These are phyloP conservation scores for Fratercula arctica DNA, from an alignment of 2,797 vertebrate genomes.

Conservation along the genomic window DNA sequence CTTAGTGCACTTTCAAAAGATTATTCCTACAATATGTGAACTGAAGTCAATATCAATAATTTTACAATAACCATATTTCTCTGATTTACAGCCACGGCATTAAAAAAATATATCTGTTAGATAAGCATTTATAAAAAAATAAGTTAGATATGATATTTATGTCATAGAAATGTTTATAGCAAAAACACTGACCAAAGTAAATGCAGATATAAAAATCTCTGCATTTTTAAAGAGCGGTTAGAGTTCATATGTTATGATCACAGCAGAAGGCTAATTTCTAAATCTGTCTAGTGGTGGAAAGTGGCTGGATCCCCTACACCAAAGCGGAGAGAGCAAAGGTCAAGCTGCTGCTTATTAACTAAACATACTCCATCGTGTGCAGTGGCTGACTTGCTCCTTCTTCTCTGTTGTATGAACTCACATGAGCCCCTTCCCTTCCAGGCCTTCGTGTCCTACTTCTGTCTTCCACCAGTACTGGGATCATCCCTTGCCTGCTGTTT, in stretches of 20 bases:
- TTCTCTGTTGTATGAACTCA: background rate
- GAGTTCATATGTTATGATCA: background rate
- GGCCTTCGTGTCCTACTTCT: background rate
- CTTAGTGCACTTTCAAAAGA: background rate
- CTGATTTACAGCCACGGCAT: background rate
- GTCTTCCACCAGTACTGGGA: background rate
- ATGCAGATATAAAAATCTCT: background rate
- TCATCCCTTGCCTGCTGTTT: background rate
- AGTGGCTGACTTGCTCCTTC: background rate
- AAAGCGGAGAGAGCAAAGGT: background rate
- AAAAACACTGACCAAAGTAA: background rate
- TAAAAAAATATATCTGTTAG: background rate
- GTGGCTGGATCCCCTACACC: background rate
- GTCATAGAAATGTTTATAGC: background rate
- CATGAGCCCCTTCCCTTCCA: background rate
- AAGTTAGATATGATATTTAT: background rate
- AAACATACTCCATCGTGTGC: background rate
- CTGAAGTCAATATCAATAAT: background rate
- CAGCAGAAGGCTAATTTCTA: background rate
- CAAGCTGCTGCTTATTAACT: background rate
- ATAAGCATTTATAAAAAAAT: background rate
- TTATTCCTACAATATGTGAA: background rate
- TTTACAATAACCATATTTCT: background rate
- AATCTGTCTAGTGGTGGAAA: background rate
- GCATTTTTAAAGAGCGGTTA: background rate